Base-by-base conservation (phyloP, 2,888 invertebrate species). In the Conomelus anceps region DNA sequence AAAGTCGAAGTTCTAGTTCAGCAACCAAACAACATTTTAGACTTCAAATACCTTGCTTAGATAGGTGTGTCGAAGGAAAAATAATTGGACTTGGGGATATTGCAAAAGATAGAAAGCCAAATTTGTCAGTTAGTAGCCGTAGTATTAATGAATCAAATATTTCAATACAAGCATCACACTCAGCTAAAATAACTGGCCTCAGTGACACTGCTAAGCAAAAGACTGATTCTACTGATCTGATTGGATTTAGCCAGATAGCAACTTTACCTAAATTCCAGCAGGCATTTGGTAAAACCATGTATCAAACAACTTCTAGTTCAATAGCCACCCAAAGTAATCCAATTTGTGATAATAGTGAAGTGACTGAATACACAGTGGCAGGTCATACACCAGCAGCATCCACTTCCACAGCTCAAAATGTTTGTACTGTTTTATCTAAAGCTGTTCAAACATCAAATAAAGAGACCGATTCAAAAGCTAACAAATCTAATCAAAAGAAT, bases 251-350 rank as follows among this genome's bases (percentile, higher is more conserved):
- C 84, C 95, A 95, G 92, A 94, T 94, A 9, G 94, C 94, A 13
- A 94, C 94, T 89, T 93, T 97, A 90, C 97, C 97, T 3, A 96
- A 97, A 93, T 97, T 97, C 92, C 96, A 96, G 92, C 96, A 96
- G 93, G 96, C 96, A 0, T 97, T 97, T 92, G 96, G 96, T 0
- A 96, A 96, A 93, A 95, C 96, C 86, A 95, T 96, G 86, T 96
- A 93, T 92, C 90, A 93, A 92, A 29, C 91, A 91, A 24, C 91
- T 91, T 88, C 90, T 90, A 22, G 90, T 89, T 88, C 90, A 89
- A 87, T 91, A 89, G 89, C 91, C 90, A 29, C 90, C 85, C 91
- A 91, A 90, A 85, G 89, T 89, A 29, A 86, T 91, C 3, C 91
- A 87, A 3, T 88, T 91, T 0, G 29, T 92, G 1, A 87, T 91